Evolutionary conservation across 2,888 invertebrate species (phyloP), one percentile per base, ranked within the genome.

Genomic region (Drosophila nr. medialis): DNA sequence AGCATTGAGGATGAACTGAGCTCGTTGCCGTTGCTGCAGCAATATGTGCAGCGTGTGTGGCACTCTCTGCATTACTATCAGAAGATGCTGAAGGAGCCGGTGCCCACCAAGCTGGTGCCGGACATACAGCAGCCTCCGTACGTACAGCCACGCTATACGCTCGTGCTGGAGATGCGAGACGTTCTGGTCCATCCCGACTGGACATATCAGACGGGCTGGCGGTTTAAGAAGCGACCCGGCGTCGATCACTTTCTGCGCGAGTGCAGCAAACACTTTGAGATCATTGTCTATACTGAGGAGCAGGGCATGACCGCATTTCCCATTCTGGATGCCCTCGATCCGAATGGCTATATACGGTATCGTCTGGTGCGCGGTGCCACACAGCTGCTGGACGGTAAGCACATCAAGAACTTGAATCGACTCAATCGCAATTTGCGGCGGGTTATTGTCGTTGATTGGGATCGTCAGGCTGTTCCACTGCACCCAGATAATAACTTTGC

Each of bases 121-220:
- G 99, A 99, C 93, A 96, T 98, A 0, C 92, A 99, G 15, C 95
- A 96, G 56, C 95, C 96, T 69, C 99, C 99, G 0, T 99, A 98
- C 92, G 94, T 95, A 71, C 99, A 99, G 93, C 99, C 99, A 8
- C 97, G 97, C 0, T 99, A 99, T 93, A 99, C 99, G 0, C 94
- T 99, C 36, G 97, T 99, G 30, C 93, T 99, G 67, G 99, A 99
- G 94, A 95, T 99, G 94, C 99, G 97, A 34, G 99, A 98, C 91
- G 96, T 99, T 7, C 94, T 99, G 24, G 98, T 99, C 13, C 98
- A 99, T 93, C 99, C 99, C 0, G 99, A 99, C 92, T 99, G 99
- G 99, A 99, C 99, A 92, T 98, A 98, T 91, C 96, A 97, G 93
- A 99, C 99, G 73, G 99, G 99, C 1, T 99, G 99, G 99, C 95